Evolutionary conservation across 2,113 vertebrate species (phyloP), one percentile per base, ranked within the genome.

Genomic region (Rhinichthys klamathensis): DNA sequence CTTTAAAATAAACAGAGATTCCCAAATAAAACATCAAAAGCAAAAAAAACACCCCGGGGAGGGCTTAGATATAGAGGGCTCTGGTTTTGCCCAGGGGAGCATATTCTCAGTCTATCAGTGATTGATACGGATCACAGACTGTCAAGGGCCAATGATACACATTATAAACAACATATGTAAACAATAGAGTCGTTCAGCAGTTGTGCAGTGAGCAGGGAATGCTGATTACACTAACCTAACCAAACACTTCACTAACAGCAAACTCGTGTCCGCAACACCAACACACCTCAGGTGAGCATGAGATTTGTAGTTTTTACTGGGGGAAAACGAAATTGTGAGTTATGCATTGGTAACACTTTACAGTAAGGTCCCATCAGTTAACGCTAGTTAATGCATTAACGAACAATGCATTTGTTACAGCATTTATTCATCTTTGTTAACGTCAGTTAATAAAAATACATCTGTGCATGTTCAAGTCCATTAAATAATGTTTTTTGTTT

Each of bases 151-250:
- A 83, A 67, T 27, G 63, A 85, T 82, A 65, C 56, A 65, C 35
- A 78, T 82, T 83, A 41, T 83, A 88, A 85, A 88, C 74, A 61
- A 83, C 65, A 78, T 63, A 81, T 44, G 74, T 77, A 85, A 85
- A 85, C 72, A 51, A 11, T 38, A 25, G 16, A 76, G 83, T 63
- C 44, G 46, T 38, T 87, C 54, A 58, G 77, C 60, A 27, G 18
- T 73, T 61, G 77, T 56, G 65, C 76, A 74, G 76, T 78, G 56
- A 80, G 41, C 58, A 84, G 54, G 49, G 41, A 83, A 63, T 84
- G 67, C 67, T 56, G 63, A 87, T 49, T 23, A 56, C 67, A 73
- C 56, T 27, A 61, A 72, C 35, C 35, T 46, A 82, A 61, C 35
- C 61, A 38, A 41, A 32, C 35, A 56, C 6, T 60, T 30, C 16